A percentile compares a stretch with the other conserved stretches of the same genome.
Conservation (phyloP, 2,797 vertebrate species). For the Spatula versicolor region DNA sequence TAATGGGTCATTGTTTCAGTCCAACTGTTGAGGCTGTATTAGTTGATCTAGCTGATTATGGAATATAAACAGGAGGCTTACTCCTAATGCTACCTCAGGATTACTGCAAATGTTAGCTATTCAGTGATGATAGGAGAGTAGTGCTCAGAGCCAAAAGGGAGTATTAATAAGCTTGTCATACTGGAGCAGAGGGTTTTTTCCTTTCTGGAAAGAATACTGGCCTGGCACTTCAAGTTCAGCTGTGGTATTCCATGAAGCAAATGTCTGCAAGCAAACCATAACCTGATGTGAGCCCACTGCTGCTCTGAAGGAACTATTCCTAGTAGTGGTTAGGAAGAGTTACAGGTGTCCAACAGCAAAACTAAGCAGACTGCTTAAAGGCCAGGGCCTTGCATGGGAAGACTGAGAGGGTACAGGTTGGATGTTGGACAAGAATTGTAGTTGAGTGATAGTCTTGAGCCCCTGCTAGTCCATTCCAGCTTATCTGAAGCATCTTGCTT, state of each 20-base stretch:
- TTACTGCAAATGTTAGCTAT: background rate
- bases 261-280: background rate
- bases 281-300: background rate
- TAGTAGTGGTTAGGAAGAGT: background rate
- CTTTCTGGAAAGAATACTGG: background rate
- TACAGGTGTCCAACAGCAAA: background rate
- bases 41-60: background rate
- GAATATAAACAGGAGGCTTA: constrained; percentile 5
- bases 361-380: background rate
- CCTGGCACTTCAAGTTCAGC: background rate
- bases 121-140: background rate
- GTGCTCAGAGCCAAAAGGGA: background rate
- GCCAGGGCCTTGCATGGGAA: background rate
- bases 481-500: background rate
- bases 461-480: background rate
- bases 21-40: background rate
- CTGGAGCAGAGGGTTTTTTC: background rate
- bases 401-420: background rate
- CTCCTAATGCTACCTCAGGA: background rate
- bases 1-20: background rate
- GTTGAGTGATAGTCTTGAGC: background rate
- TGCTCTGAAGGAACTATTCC: background rate
- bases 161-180: background rate
- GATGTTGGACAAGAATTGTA: background rate
- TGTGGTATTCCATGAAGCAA: background rate